phyloP scores from a whole-genome alignment of 1,140 invertebrate genomes.

The Drosophila aff. region DNA sequence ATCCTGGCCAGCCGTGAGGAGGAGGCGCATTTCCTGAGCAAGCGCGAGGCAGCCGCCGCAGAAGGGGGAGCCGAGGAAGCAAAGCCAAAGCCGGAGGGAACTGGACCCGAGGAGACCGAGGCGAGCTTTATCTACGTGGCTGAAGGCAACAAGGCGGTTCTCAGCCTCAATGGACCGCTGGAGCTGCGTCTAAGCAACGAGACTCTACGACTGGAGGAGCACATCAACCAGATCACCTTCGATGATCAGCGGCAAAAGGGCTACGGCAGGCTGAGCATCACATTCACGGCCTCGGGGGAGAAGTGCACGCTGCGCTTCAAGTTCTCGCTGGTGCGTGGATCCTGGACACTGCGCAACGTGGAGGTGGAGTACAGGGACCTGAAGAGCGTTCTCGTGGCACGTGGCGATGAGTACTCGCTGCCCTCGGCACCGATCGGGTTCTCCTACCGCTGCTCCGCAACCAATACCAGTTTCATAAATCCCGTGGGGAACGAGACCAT shows the following conservation, averaged over 20 bases:
- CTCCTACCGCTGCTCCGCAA: slow-evolving; percentile 86
- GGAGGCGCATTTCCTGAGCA: slow-evolving; percentile 72
- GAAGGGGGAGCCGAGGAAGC: slow-evolving; percentile 1
- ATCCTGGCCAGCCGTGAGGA: slow-evolving; percentile 85
- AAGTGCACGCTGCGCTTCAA: slow-evolving; percentile 77
- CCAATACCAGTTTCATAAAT: slow-evolving; percentile 85
- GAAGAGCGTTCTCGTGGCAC: slow-evolving; percentile 66
- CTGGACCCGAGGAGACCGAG: slow-evolving; percentile 58
- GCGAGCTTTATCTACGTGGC: slow-evolving; percentile 74
- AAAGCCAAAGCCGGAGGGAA: slow-evolving; percentile 42
- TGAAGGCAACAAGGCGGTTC: slow-evolving; percentile 76
- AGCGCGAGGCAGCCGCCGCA: slow-evolving; percentile 58
- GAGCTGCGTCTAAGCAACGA: slow-evolving; percentile 62
- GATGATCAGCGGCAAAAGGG: slow-evolving; percentile 73
- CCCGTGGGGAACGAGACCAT: slow-evolving; percentile 75
- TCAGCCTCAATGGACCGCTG: slow-evolving; percentile 68
- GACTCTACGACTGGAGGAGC: slow-evolving; percentile 58
- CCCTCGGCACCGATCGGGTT: slow-evolving; percentile 86
- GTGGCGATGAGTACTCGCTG: slow-evolving; percentile 69
- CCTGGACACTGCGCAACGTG: slow-evolving; percentile 86
- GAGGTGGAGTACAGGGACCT: slow-evolving; percentile 85
- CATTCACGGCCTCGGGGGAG: slow-evolving; percentile 67
- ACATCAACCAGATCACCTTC: slow-evolving; percentile 78
- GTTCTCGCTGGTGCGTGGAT: slow-evolving; percentile 81
- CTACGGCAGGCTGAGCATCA: slow-evolving; percentile 71